phyloP scores from a whole-genome alignment of 2,797 vertebrate genomes.

The Coendou prehensilis region DNA sequence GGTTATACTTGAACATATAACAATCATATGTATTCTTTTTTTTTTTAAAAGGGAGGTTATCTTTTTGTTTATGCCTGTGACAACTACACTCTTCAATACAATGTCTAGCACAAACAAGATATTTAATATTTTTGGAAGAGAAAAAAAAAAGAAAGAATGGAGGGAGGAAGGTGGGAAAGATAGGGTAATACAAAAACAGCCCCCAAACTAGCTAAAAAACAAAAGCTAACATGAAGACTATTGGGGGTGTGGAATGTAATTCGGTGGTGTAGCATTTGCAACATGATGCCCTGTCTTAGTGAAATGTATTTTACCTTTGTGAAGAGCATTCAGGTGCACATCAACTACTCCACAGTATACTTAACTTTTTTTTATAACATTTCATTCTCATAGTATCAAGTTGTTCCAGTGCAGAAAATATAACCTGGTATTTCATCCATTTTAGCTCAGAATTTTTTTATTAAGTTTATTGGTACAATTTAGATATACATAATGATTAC shows the following conservation, averaged over 20 bases:
- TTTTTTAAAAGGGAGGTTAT: too few relatives aligned
- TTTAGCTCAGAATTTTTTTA: background rate
- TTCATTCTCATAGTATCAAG: slow-evolving; percentile 39
- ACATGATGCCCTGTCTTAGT: background rate
- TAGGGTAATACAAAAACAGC: background rate
- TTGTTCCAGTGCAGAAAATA: slow-evolving; percentile 15
- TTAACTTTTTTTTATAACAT: background rate
- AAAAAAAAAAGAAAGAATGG: background rate
- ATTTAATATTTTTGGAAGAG: slow-evolving; percentile 21
- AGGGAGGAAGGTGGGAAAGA: background rate
- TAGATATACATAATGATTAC: too few relatives aligned
- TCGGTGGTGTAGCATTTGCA: background rate
- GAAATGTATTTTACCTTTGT: slow-evolving; percentile 38
- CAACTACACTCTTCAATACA: background rate
- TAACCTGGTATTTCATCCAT: background rate
- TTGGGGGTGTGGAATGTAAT: background rate
- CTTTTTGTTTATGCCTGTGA: slow-evolving; percentile 10
- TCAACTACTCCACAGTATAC: background rate
- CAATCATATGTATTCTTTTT: background rate
- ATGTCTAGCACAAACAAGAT: background rate
- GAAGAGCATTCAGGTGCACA: background rate
- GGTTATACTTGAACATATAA: slow-evolving; percentile 69
- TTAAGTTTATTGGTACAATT: too few relatives aligned
- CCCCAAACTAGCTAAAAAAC: background rate
- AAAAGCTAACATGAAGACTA: background rate